Evolutionary conservation across 2,797 vertebrate genomes (phyloP).

Genomic region (Anguilla pacifica): DNA sequence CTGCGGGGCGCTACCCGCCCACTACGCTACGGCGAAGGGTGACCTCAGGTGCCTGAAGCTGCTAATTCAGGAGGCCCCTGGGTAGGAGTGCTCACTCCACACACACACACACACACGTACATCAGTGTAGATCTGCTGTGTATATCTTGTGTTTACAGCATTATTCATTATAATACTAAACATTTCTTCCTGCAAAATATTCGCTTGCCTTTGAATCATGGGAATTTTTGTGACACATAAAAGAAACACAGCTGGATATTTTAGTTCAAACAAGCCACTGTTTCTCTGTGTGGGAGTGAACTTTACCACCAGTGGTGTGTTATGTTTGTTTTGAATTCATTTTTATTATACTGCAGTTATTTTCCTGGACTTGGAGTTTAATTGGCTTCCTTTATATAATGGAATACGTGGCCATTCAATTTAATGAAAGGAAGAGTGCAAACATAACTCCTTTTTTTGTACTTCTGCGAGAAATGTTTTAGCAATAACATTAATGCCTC

Average conservation of each 20-base stretch:
- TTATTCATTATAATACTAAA: not conserved
- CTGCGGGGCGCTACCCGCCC: conserved; percentile 80
- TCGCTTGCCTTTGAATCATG: not conserved
- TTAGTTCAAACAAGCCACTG: not conserved
- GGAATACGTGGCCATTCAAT: not conserved
- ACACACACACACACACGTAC: not conserved
- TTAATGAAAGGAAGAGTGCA: not conserved
- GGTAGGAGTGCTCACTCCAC: conserved; percentile 60
- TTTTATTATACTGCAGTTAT: too few species aligned
- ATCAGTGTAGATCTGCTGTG: not conserved
- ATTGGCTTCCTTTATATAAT: not conserved
- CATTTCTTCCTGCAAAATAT: not conserved
- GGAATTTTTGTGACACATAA: not conserved
- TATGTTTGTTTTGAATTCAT: not conserved
- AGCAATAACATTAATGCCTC: not conserved
- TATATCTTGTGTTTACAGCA: not conserved
- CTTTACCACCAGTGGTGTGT: not conserved
- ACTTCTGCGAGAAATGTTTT: not conserved
- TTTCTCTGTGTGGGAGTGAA: not conserved
- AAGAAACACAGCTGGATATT: not conserved
- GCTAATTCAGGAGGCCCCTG: conserved; percentile 65
- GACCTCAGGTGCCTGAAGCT: conserved; percentile 79
- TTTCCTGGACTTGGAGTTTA: not conserved
- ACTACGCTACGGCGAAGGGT: conserved; percentile 81
- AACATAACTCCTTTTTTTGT: not conserved